phyloP scores from a whole-genome alignment of 2,888 invertebrate genomes.

The Aphrophora alni region DNA sequence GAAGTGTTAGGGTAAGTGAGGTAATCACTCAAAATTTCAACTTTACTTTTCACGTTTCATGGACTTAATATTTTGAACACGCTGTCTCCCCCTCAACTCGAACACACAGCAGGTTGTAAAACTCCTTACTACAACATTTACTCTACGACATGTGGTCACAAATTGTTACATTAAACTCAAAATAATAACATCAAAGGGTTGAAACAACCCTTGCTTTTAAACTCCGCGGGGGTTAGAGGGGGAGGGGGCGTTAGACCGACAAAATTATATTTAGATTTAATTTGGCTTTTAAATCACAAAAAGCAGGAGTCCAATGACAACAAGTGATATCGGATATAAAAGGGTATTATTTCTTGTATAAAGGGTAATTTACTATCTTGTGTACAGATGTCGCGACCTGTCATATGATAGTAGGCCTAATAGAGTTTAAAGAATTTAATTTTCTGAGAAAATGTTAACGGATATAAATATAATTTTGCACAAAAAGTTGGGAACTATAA shows the following conservation, averaged over 20 bases:
- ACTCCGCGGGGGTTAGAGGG: neutral
- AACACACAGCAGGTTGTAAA: too few species aligned
- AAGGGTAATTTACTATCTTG: neutral
- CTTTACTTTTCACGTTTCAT: too few species aligned
- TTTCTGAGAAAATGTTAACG: too few species aligned
- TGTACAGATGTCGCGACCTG: neutral
- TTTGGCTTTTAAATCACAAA: constrained; percentile 3
- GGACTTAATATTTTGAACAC: too few species aligned
- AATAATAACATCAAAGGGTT: neutral
- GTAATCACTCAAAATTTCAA: too few species aligned
- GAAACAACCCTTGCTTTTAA: neutral
- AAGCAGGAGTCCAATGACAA: neutral
- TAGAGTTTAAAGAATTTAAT: too few species aligned
- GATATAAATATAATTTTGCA: too few species aligned
- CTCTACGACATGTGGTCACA: neutral
- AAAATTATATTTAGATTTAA: neutral
- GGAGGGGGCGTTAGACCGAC: neutral
- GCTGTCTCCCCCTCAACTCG: too few species aligned
- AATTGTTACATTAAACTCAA: neutral
- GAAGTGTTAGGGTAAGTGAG: too few species aligned
- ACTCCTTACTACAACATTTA: too few species aligned
- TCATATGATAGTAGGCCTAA: too few species aligned
- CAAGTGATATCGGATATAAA: neutral
- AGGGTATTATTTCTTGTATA: neutral
- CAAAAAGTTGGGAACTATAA: too few species aligned